These are phyloP conservation scores for Metacarcinus magister DNA, from an alignment of 2,888 invertebrate species.

Conservation along the genomic window DNA sequence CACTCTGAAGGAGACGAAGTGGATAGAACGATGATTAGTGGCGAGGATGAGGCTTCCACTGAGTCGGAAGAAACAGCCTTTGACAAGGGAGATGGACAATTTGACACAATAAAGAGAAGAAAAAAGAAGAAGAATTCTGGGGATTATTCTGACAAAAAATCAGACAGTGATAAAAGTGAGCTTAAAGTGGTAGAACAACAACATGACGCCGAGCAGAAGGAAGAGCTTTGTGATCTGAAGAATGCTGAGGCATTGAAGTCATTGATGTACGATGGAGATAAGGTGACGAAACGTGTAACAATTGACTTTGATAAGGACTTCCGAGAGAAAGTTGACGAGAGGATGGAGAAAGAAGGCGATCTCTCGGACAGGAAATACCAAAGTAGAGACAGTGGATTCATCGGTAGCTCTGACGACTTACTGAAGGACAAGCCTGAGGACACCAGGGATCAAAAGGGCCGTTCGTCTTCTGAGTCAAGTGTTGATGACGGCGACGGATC, in stretches of 20 bases:
- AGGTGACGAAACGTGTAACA: conserved; percentile 69
- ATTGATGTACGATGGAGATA: conserved; percentile 77
- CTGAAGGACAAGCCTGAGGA: conserved; percentile 85
- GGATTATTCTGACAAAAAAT: conserved; percentile 80
- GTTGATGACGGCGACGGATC: conserved; percentile 73
- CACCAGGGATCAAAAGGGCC: conserved; percentile 85
- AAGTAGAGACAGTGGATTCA: conserved; percentile 94
- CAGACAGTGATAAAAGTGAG: conserved; percentile 83
- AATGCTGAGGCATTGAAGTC: conserved; percentile 78
- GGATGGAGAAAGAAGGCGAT: conserved; percentile 76
- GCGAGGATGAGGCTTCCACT: conserved; percentile 81
- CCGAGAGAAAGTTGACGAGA: conserved; percentile 68
- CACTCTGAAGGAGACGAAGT: conserved; percentile 82
- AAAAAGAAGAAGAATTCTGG: conserved; percentile 89
- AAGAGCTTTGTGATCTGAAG: conserved; percentile 83
- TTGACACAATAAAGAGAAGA: conserved; percentile 93
- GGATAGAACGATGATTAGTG: conserved; percentile 87
- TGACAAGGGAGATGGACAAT: conserved; percentile 88
- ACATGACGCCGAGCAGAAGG: conserved; percentile 88
- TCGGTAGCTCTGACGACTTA: conserved; percentile 94
- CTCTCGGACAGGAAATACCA: conserved; percentile 86
- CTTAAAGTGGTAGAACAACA: conserved; percentile 87
- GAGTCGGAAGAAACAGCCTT: conserved; percentile 83
- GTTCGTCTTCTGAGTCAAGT: conserved; percentile 81
- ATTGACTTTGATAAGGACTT: conserved; percentile 75